Base-by-base conservation (phyloP, 2,797 vertebrate species). In the Enteromius fasciolatus region DNA sequence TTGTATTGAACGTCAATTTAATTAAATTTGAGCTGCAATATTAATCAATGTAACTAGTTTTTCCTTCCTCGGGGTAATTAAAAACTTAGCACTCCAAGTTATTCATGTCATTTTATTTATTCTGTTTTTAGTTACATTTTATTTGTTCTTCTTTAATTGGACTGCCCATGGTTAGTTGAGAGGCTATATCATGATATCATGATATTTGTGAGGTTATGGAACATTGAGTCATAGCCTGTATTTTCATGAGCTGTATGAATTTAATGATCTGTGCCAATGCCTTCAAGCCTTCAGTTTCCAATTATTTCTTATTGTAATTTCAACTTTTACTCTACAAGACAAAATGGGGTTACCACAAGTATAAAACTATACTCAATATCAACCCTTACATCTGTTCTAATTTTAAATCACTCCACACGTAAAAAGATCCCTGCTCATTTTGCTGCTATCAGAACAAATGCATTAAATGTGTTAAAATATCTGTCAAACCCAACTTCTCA, bases 181-280 rank as follows among this genome's bases (percentile, higher is more conserved):
- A 69, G 36, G 18, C 23, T 50, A 31, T 31, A 31, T 31, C 28
- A 31, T 20, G 39, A 31, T 31, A 31, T 31, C 28, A 31, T 20
- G 39, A 31, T 68, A 68, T 68, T 25, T 54, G 33, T 25, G 48
- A 54, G 64, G 7, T 54, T 39, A 50, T 78, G 76, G 20, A 39
- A 80, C 36, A 17, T 2, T 64, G 11, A 54, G n/a, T 82, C 72
- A 67, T 48, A 54, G 63, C 17, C 46, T 18, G 23, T 61, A 63
- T 41, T 44, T 11, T 48, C 4, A 57, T 46, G 4, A 66, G 17
- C 28, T 54, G 1, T 18, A 20, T 52, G 0, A 10, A 81, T 52
- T 46, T 81, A 76, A 54, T 67, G 4, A 75, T 67, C n/a, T 76
- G 46, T 82, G 68, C 14, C 15, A 54, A 76, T 39, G 46, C 23